These are phyloP conservation scores for Eristalis tenax DNA, from an alignment of 2,888 invertebrate species.

Conservation along the genomic window DNA sequence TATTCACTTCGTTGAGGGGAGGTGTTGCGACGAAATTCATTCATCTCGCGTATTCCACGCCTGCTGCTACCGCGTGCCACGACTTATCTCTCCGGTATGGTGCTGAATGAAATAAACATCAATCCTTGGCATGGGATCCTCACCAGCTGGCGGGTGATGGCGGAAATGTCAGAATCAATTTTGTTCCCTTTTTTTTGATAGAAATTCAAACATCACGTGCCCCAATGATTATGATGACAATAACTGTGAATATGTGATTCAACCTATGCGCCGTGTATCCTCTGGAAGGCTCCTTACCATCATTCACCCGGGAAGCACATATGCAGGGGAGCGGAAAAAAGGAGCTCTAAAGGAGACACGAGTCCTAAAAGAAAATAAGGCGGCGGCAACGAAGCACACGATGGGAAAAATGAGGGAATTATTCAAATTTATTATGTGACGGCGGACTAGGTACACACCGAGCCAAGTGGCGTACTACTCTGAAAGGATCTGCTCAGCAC, in stretches of 20 bases:
- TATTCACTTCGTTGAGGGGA: neutral
- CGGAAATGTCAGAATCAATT: constrained; percentile 50
- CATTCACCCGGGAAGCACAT: constrained; percentile 30
- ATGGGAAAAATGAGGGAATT: constrained; percentile 54
- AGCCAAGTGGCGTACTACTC: constrained; percentile 23
- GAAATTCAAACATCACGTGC: constrained; percentile 57
- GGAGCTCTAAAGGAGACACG: neutral
- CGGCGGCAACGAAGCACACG: constrained; percentile 17
- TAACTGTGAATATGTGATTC: constrained; percentile 63
- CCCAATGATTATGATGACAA: constrained; percentile 63
- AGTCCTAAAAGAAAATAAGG: neutral
- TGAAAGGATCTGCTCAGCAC: constrained; percentile 31
- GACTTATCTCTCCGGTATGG: neutral
- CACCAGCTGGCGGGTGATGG: constrained; percentile 10
- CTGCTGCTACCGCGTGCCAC: neutral
- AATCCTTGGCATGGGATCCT: neutral
- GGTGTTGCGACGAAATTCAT: neutral
- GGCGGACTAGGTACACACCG: constrained; percentile 27
- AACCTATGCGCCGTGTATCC: constrained; percentile 17
- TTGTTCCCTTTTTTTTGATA: neutral
- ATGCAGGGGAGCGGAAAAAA: constrained; percentile 2
- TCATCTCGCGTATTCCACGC: neutral
- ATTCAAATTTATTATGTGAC: constrained; percentile 63
- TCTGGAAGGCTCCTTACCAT: constrained; percentile 11
- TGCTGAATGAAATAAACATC: constrained; percentile 35